phyloP scores from a whole-genome alignment of 2,113 vertebrate genomes.

The Serilophus lunatus region DNA sequence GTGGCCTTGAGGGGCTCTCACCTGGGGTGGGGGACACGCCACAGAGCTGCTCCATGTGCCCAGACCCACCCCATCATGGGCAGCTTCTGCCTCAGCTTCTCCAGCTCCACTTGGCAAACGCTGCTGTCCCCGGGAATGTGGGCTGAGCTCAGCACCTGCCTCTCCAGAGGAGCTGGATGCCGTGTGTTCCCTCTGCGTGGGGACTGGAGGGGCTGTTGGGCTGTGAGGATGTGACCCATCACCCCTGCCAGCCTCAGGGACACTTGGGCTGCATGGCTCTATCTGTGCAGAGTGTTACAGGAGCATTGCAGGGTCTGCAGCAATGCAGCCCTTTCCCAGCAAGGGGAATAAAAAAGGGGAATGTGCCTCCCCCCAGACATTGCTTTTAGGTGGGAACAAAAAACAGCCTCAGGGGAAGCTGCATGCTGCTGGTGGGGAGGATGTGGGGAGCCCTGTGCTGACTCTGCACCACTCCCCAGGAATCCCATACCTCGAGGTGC shows the following conservation, averaged over 20 bases:
- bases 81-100: neutral
- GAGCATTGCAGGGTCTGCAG: fast-evolving
- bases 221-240: fast-evolving
- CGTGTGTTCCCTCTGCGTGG: fast-evolving
- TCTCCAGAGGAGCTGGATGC: neutral
- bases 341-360: neutral
- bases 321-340: too few species aligned
- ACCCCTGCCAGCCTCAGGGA: neutral
- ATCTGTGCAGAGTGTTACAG: neutral
- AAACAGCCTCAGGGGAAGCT: fast-evolving
- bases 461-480: fast-evolving
- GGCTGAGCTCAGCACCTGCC: neutral
- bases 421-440: neutral
- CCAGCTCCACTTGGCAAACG: fast-evolving
- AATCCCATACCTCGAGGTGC: neutral
- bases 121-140: fast-evolving
- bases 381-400: neutral
- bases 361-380: neutral
- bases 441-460: neutral
- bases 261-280: fast-evolving
- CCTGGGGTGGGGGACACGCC: fast-evolving
- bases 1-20: fast-evolving
- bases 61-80: fast-evolving
- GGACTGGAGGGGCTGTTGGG: neutral
- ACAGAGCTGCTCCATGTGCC: neutral